A percentile compares a stretch with the other conserved stretches of the same genome.
phyloP scores from a whole-genome alignment of 2,113 vertebrate species.

The Scolopax mira region DNA sequence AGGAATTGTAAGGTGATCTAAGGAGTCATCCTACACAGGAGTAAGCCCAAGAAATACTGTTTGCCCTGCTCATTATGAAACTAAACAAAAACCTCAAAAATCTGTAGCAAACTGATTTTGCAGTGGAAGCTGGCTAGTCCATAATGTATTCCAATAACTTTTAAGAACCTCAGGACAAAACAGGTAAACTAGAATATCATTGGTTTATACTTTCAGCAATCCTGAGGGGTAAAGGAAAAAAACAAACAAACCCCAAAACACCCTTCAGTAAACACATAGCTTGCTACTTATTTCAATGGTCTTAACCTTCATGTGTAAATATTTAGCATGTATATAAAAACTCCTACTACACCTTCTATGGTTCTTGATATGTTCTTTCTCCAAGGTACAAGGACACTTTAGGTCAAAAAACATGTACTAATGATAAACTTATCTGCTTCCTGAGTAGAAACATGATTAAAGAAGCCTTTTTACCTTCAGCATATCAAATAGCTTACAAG shows the following conservation, averaged over 20 bases:
- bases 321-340: background rate
- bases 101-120: background rate
- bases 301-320: background rate
- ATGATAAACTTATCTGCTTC: background rate
- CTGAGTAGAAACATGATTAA: background rate
- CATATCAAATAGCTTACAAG: background rate
- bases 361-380: background rate
- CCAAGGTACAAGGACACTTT: background rate
- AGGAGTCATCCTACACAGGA: background rate
- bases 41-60: background rate
- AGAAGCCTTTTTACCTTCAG: background rate
- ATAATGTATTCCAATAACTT: background rate
- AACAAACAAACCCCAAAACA: background rate
- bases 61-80: background rate
- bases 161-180: background rate
- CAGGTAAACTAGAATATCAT: background rate
- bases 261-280: background rate
- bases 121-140: background rate
- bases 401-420: background rate
- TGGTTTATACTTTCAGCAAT: background rate
- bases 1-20: background rate
- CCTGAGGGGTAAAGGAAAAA: background rate
- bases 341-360: background rate
- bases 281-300: background rate
- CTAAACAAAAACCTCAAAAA: background rate